Base-by-base conservation (phyloP, 2,888 invertebrate genomes). In the Oscheius sp. region DNA sequence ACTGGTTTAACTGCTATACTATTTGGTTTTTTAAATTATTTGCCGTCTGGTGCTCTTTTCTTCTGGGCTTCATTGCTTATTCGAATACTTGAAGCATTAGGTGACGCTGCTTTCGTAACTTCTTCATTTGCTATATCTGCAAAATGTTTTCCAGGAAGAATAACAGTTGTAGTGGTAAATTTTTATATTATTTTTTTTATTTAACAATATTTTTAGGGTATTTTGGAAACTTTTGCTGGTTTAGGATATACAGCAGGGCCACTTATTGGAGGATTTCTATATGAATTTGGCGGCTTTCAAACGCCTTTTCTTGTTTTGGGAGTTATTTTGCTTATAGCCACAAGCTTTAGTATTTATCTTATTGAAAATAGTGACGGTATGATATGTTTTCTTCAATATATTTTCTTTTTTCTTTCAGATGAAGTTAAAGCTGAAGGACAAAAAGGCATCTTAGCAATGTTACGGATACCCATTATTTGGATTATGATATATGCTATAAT, bases 211-310 rank as follows among this genome's bases (percentile, higher is more conserved):
- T 35, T 35, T 35, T 35, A 89, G 89, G 90, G 90, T 16, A 83
- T 89, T 5, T 84, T 89, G 72, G 90, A 90, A 76, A 89, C 95
- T 0, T 95, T 94, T 89, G 95, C 94, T 88, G 95, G 95, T 0
- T 80, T 91, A 92, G 85, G 96, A 92, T 91, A 95, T 73, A 95
- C 95, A 74, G 93, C 94, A 0, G 96, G 96, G 0, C 96, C 96
- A 0, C 94, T 94, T 0, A 92, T 96, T 12, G 96, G 96, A 0
- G 95, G 95, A 0, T 93, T 93, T 0, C 91, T 96, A 0, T 96
- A 93, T 88, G 85, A 88, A 68, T 77, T 83, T 63, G 86, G 86
- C 25, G 79, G 80, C 9, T 78, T 79, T 55, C 82, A 84, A 69
- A 71, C 83, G 7, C 87, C 87, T 6, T 87, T 87, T 72, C 72